phyloP scores from a whole-genome alignment of 2,888 invertebrate genomes.

The Cyclophora albipunctata region DNA sequence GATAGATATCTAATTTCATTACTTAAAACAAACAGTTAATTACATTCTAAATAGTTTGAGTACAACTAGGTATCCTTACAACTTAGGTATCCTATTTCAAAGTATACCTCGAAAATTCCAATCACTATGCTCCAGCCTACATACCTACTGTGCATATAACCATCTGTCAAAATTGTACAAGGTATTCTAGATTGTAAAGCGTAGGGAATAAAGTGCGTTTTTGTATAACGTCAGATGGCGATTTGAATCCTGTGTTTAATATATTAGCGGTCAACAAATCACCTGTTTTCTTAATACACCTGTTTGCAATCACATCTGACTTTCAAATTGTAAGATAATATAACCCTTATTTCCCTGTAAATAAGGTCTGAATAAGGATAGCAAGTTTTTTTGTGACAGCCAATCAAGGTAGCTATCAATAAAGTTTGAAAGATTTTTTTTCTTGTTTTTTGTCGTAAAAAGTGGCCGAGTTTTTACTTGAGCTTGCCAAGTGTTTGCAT shows the following conservation, averaged over 20 bases:
- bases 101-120: slow-evolving; percentile 21
- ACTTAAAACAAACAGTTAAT: no score
- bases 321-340: slow-evolving; percentile 20
- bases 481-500: slow-evolving; percentile 1
- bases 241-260: slow-evolving; percentile 62
- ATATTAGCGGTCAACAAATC: slow-evolving; percentile 68
- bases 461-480: not conserved
- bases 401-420: slow-evolving; percentile 40
- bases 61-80: no score
- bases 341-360: not conserved
- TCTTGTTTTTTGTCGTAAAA: slow-evolving; percentile 38
- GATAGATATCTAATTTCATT: no score
- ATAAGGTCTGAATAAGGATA: slow-evolving; percentile 21
- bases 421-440: slow-evolving; percentile 25
- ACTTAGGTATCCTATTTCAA: no score
- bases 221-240: slow-evolving; percentile 54
- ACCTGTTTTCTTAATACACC: slow-evolving; percentile 62
- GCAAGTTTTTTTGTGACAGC: slow-evolving; percentile 15
- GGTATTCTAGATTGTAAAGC: slow-evolving; percentile 21
- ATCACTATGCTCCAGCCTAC: slow-evolving; percentile 25
- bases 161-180: slow-evolving; percentile 35
- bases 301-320: slow-evolving; percentile 72
- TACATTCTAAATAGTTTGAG: no score
- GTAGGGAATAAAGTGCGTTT: slow-evolving; percentile 26
- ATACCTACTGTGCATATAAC: slow-evolving; percentile 29